A percentile compares a stretch with the other conserved stretches of the same genome.
These are phyloP conservation scores for Pangasius mekongensis DNA, from an alignment of 2,797 vertebrate genomes.

Conservation along the genomic window DNA sequence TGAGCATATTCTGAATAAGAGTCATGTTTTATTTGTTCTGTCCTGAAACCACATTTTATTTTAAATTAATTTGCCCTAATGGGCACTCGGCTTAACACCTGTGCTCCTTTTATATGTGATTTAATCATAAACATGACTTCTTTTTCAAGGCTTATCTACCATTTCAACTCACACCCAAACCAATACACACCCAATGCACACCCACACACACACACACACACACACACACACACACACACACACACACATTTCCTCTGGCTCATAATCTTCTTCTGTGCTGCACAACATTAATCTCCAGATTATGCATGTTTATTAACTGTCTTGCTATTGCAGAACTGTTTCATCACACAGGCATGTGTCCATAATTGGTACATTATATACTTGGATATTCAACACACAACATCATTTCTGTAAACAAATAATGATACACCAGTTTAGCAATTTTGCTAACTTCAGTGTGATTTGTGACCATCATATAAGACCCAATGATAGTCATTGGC, in stretches of 20 bases:
- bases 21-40: neutral
- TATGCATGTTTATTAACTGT: neutral
- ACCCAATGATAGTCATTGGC: neutral
- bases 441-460: neutral
- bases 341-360: neutral
- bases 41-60: neutral
- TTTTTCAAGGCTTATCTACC: neutral
- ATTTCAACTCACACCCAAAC: neutral
- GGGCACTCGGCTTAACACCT: neutral
- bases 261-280: neutral
- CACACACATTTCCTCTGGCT: neutral
- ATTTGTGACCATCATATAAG: neutral
- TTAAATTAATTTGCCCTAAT: neutral
- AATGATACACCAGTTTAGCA: neutral
- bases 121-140: neutral
- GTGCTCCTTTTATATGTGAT: neutral
- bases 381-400: neutral
- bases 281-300: neutral
- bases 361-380: neutral
- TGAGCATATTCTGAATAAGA: neutral
- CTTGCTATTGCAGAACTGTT: slow-evolving; percentile 1
- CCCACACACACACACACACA: neutral
- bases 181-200: neutral
- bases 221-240: neutral
- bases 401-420: neutral